Conservation (phyloP, 2,113 vertebrate species). For the Capreolus pygargus region DNA sequence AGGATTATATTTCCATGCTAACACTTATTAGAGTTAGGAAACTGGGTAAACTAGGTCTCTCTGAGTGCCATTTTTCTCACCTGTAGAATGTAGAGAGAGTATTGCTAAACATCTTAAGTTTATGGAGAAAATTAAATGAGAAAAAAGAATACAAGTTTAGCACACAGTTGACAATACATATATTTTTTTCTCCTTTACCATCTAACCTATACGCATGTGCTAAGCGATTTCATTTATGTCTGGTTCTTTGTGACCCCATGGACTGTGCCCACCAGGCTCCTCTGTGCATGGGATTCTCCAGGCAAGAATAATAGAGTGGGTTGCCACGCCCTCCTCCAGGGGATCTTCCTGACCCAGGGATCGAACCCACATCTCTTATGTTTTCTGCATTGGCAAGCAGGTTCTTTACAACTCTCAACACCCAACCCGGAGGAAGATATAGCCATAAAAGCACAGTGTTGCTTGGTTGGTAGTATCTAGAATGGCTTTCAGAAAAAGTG, state of each 20-base stretch:
- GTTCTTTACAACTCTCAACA: neutral
- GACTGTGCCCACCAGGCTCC: neutral
- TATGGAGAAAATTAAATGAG: neutral
- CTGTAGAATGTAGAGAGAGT: neutral
- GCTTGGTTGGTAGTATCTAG: neutral
- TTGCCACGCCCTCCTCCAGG: neutral
- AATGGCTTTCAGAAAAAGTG: neutral
- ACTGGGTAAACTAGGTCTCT: neutral
- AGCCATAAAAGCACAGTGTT: neutral
- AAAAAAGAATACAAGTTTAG: neutral
- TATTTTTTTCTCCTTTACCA: neutral
- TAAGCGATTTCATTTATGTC: neutral
- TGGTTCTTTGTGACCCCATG: neutral
- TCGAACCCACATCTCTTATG: neutral
- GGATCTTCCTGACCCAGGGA: neutral
- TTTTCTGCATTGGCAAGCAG: neutral
- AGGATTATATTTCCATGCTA: neutral
- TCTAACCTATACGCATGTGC: accelerated
- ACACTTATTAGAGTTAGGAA: neutral
- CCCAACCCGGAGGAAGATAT: neutral
- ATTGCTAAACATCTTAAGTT: neutral
- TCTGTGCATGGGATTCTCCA: neutral
- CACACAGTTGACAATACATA: neutral
- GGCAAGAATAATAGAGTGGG: neutral
- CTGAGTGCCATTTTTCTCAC: neutral